Percentiles rank a stretch among this genome's conserved stretches.
Conservation (phyloP, 2,797 vertebrate species). For the Arrhamphus sclerolepis region DNA sequence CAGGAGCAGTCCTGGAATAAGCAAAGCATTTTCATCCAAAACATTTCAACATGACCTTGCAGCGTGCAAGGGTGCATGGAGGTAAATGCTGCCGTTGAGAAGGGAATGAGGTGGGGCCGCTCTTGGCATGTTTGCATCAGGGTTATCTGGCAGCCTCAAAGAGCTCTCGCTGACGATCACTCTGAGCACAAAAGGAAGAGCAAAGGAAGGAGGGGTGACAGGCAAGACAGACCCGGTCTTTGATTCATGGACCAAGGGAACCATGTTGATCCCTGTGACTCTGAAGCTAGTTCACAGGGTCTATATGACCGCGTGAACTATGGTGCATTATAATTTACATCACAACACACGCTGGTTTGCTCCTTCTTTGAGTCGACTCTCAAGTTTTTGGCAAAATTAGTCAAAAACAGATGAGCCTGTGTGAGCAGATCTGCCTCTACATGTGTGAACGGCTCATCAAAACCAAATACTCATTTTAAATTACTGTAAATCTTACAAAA, state of each 20-base stretch:
- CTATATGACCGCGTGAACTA: too few species aligned
- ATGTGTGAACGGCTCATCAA: too few species aligned
- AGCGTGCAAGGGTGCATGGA: conserved; percentile 29
- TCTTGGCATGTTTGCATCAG: conserved; percentile 25
- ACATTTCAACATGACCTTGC: conserved; percentile 72
- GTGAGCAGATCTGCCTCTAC: too few species aligned
- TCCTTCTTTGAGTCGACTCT: too few species aligned
- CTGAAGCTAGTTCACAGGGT: too few species aligned
- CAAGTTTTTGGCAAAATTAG: too few species aligned
- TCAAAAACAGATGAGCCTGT: too few species aligned
- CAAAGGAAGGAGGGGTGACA: conserved; percentile 21
- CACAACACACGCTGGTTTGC: too few species aligned
- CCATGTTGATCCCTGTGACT: conserved; percentile 59
- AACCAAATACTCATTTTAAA: too few species aligned
- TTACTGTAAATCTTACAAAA: too few species aligned
- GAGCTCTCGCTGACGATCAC: conserved; percentile 54
- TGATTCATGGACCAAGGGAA: conserved; percentile 59
- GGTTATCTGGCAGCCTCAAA: conserved; percentile 56
- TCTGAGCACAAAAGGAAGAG: conserved; percentile 31
- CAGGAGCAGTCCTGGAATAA: conserved; percentile 19
- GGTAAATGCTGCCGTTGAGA: conserved; percentile 53
- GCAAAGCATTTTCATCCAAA: conserved; percentile 43
- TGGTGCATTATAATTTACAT: too few species aligned
- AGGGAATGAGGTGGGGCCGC: conserved; percentile 63
- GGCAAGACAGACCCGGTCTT: conserved; percentile 31